A percentile compares a stretch with the other conserved stretches of the same genome.
phyloP scores from a whole-genome alignment of 2,113 vertebrate genomes.

The human region DNA sequence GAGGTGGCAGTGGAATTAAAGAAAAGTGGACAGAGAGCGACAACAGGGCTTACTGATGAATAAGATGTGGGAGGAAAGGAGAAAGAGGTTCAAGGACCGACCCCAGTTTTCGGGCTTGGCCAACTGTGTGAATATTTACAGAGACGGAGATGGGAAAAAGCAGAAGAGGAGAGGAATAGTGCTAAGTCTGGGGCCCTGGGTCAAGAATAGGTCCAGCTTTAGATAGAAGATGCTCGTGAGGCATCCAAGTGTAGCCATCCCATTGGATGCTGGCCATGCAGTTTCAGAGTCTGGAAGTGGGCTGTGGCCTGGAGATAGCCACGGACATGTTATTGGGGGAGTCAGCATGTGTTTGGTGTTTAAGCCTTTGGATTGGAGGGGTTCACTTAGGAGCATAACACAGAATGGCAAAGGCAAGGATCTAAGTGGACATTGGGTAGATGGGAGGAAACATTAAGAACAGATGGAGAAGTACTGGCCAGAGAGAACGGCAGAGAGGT shows the following conservation, averaged over 20 bases:
- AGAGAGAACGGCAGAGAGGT: background rate
- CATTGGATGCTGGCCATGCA: accelerated
- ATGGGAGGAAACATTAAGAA: background rate
- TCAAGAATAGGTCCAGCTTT: background rate
- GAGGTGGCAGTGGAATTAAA: background rate
- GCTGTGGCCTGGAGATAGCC: background rate
- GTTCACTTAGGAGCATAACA: no score
- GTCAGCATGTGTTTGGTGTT: no score
- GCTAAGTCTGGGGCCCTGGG: no score
- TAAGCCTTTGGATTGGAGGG: background rate
- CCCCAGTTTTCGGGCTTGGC: background rate
- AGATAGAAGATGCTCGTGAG: background rate
- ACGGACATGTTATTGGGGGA: accelerated
- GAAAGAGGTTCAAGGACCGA: background rate
- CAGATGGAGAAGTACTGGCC: no score
- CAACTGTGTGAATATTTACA: background rate
- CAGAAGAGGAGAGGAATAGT: no score
- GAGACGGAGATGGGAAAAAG: background rate
- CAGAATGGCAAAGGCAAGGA: background rate
- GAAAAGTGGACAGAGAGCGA: background rate
- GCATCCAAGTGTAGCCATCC: background rate
- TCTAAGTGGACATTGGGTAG: background rate
- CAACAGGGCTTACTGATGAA: no score
- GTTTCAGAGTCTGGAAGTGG: background rate
- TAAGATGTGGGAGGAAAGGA: background rate